These are phyloP conservation scores for Halocaridina rubra DNA, from an alignment of 2,888 invertebrate genomes.

Conservation along the genomic window DNA sequence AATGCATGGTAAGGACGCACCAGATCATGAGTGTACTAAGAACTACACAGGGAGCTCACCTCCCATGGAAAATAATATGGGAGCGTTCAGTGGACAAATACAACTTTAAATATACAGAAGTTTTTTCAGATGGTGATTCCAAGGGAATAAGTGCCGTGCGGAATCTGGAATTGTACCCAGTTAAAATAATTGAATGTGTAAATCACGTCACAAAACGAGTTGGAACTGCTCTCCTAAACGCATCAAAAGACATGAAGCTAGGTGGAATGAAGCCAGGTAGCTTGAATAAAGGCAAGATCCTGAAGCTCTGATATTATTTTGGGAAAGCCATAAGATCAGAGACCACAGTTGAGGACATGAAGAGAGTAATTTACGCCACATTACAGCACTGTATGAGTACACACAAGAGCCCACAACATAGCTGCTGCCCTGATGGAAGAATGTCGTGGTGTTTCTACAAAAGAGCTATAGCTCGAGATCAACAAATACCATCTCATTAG, in stretches of 20 bases:
- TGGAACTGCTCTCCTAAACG: not conserved
- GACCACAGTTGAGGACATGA: conserved; percentile 9
- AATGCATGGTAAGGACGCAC: too few species aligned
- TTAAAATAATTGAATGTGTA: conserved; percentile 7
- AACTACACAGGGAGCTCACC: conserved; percentile 22
- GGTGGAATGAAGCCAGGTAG: not conserved
- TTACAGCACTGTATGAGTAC: not conserved
- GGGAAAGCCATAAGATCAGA: not conserved
- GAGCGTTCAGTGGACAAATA: conserved; percentile 6
- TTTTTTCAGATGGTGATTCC: conserved; percentile 12
- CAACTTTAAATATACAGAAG: conserved; percentile 15
- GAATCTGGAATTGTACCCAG: not conserved
- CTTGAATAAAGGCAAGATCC: not conserved
- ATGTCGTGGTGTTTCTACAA: conserved; percentile 6
- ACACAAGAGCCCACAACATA: not conserved
- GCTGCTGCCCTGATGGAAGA: not conserved
- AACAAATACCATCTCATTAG: not conserved
- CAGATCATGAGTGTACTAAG: conserved; percentile 16
- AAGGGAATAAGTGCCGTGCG: conserved; percentile 11
- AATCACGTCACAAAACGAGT: conserved; percentile 7
- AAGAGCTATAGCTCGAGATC: not conserved
- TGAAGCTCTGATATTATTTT: not conserved
- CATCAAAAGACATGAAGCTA: not conserved
- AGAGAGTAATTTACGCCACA: not conserved
- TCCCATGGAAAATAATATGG: conserved; percentile 15